Conservation (phyloP, 2,797 vertebrate species). For the Pempheris klunzingeri region DNA sequence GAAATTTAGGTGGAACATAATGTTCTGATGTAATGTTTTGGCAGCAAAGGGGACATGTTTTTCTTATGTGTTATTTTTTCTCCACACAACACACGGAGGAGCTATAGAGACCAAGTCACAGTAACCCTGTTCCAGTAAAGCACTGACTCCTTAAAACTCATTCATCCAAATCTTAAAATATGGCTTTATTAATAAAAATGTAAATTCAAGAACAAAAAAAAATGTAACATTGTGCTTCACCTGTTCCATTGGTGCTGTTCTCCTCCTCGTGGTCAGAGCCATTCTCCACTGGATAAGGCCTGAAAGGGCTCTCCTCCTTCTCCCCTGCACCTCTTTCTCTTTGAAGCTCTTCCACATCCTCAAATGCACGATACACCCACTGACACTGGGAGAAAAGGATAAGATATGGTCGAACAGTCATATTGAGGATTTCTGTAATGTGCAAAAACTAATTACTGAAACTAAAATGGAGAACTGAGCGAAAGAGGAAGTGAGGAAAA, state of each 20-base stretch:
- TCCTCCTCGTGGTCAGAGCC: constrained; percentile 82
- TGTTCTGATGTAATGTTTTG: constrained; percentile 27
- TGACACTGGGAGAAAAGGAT: constrained; percentile 84
- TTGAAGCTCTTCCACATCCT: constrained; percentile 89
- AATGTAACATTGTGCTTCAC: constrained; percentile 70
- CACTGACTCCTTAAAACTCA: neutral
- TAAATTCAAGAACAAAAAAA: neutral
- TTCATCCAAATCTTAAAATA: neutral
- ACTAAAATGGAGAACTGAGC: neutral
- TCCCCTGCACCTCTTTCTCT: constrained; percentile 45
- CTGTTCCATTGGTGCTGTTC: constrained; percentile 87
- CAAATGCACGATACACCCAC: constrained; percentile 94
- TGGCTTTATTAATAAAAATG: too few relatives aligned
- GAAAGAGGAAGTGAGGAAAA: neutral
- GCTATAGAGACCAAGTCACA: neutral
- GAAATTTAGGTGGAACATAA: constrained; percentile 5
- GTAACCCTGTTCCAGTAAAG: neutral
- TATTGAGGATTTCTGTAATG: neutral
- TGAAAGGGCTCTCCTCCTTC: constrained; percentile 79
- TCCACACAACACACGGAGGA: constrained; percentile 10
- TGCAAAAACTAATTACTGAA: neutral
- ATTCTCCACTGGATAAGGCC: constrained; percentile 77
- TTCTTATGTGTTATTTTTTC: too few relatives aligned
- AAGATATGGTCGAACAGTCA: constrained; percentile 1
- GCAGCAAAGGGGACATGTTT: too few relatives aligned